phyloP scores from a whole-genome alignment of 2,113 vertebrate species.

The Arizona elegans region DNA sequence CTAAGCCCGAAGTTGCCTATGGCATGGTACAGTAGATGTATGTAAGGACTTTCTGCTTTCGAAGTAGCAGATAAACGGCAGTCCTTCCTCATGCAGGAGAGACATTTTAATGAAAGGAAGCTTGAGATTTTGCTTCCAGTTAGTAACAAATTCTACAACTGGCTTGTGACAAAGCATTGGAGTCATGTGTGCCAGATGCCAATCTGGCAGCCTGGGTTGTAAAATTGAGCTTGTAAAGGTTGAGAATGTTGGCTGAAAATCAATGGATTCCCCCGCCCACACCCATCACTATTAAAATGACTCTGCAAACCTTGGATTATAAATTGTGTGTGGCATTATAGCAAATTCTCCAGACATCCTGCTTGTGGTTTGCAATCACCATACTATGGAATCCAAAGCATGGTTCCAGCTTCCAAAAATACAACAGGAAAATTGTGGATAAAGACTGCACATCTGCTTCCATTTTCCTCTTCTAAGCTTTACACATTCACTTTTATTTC shows the following conservation, averaged over 20 bases:
- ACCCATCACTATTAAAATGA: not conserved
- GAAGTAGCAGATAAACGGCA: not conserved
- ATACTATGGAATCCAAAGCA: not conserved
- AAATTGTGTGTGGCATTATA: not conserved
- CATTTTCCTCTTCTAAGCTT: not conserved
- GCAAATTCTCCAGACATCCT: not conserved
- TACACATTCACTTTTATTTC: not conserved
- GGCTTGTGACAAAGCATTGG: not conserved
- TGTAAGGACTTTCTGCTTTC: not conserved
- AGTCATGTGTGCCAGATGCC: not conserved
- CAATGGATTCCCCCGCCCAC: not conserved
- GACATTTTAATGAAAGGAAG: not conserved
- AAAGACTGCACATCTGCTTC: not conserved
- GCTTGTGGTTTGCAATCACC: not conserved
- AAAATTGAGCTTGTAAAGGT: not conserved
- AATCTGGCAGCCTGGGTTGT: not conserved
- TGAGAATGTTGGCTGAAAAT: not conserved
- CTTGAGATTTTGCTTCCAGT: not conserved
- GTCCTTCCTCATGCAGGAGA: not conserved
- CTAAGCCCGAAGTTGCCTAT: not conserved
- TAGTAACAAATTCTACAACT: not conserved
- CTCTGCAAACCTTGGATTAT: not conserved
- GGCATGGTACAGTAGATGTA: not conserved
- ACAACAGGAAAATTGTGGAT: not conserved
- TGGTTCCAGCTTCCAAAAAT: not conserved